Base-by-base conservation (phyloP, 2,797 vertebrate genomes). In the Benthosema pterotum region DNA sequence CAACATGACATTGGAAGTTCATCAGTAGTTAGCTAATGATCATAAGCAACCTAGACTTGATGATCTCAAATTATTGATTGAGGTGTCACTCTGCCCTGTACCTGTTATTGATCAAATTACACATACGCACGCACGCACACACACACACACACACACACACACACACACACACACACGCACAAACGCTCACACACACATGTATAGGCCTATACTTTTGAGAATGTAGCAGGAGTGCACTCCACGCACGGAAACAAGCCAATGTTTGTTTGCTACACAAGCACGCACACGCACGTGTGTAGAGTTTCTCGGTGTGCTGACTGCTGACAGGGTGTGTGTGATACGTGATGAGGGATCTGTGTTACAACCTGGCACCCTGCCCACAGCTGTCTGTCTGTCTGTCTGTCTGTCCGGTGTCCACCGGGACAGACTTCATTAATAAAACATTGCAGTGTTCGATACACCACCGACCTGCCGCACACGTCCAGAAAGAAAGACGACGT, bases 51-150 rank as follows among this genome's bases (percentile, higher is more conserved):
- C 58, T 14, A 47, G 84, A 83, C 83, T 85, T 83, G 66, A 85
- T 85, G 82, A 88, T 88, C 83, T 68, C 78, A 73, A 70, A 74
- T 55, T 74, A 87, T 87, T 69, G 85, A 90, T 88, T 79, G 69
- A 17, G 15, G 64, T 42, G 72, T 79, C 65, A 72, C 76, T 69
- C 55, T 7, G 59, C 63, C 63, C 63, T 63, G 52, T 77, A 85
- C 79, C 80, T 83, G 75, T 38, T 85, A 88, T 89, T 28, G 87
- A 90, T 85, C 72, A 74, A 42, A 61, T 60, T 18, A 32, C 71
- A 38, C 52, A 7, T 57, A 17, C 3, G 3, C 60, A 43, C 52
- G 3, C 11, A 14, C 57, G 18, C 56, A 25, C 11, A 13, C 12
- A 16, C 49, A 13, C 46, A 48, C 38, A 43, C 22, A 17, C 17